Percentiles rank a stretch among this genome's conserved stretches.
Conservation (phyloP, 2,888 invertebrate genomes). For the Cistogaster globosa region DNA sequence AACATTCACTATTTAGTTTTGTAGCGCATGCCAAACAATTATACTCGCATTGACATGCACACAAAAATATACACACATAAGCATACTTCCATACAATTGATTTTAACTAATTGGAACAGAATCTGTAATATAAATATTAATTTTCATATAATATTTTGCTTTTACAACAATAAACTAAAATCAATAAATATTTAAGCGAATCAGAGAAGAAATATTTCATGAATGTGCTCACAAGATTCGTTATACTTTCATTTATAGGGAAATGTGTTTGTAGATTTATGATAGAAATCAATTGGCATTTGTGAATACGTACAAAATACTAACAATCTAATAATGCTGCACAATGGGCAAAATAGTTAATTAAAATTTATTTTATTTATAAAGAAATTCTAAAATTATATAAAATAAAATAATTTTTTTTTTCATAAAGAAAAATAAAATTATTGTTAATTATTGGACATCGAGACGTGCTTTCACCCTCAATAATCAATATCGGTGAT, state of each 20-base stretch:
- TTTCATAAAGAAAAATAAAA: no score
- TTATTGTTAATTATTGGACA: no score
- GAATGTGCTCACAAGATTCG: constrained; percentile 7
- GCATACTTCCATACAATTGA: neutral
- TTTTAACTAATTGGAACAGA: constrained; percentile 26
- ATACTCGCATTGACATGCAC: neutral
- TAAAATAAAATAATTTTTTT: no score
- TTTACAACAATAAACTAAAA: constrained; percentile 12
- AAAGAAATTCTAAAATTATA: no score
- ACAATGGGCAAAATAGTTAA: no score
- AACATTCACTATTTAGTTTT: neutral
- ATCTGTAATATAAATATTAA: constrained; percentile 31
- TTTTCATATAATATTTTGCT: neutral
- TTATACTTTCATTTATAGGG: neutral
- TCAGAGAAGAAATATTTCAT: constrained; percentile 3
- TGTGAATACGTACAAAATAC: no score
- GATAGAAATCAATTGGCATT: no score
- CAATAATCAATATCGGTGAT: no score
- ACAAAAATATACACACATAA: constrained; percentile 8
- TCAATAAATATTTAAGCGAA: constrained; percentile 37
- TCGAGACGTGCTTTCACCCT: no score
- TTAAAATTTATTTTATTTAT: no score
- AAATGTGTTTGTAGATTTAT: neutral
- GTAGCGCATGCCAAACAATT: neutral
- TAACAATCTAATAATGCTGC: no score